phyloP scores from a whole-genome alignment of 64 coral and sea anemone species.

The Montipora efflorescens region DNA sequence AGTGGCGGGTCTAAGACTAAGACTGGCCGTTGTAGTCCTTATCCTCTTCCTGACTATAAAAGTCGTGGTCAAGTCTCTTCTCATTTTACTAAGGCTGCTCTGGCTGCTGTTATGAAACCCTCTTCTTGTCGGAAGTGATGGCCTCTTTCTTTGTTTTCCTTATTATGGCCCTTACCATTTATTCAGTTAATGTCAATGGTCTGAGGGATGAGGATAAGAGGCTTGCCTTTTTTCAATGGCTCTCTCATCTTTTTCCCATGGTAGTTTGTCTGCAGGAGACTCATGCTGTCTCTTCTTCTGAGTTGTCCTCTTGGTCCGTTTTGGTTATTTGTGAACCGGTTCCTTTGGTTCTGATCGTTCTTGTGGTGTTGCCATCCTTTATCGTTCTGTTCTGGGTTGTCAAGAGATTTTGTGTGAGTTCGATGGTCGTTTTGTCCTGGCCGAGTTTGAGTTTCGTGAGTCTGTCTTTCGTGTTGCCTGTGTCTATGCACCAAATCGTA shows the following conservation, averaged over 20 bases:
- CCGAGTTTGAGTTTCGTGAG: not conserved
- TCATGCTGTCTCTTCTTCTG: not conserved
- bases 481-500: not conserved
- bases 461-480: not conserved
- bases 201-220: not conserved
- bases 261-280: conserved; percentile 32
- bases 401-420: not conserved
- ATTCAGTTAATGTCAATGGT: not conserved
- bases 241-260: not conserved
- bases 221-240: not conserved
- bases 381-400: not conserved
- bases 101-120: not conserved
- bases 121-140: not conserved
- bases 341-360: not conserved
- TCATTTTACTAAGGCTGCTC: not conserved
- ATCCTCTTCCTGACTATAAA: too few relatives aligned
- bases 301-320: not conserved
- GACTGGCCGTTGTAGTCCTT: too few relatives aligned
- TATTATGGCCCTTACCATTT: not conserved
- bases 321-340: not conserved
- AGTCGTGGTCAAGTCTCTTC: too few relatives aligned
- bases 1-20: too few relatives aligned
- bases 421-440: not conserved
- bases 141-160: not conserved
- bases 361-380: not conserved